These are phyloP conservation scores for Brienomyrus brachyistius DNA, from an alignment of 2,113 vertebrate genomes.

Conservation along the genomic window DNA sequence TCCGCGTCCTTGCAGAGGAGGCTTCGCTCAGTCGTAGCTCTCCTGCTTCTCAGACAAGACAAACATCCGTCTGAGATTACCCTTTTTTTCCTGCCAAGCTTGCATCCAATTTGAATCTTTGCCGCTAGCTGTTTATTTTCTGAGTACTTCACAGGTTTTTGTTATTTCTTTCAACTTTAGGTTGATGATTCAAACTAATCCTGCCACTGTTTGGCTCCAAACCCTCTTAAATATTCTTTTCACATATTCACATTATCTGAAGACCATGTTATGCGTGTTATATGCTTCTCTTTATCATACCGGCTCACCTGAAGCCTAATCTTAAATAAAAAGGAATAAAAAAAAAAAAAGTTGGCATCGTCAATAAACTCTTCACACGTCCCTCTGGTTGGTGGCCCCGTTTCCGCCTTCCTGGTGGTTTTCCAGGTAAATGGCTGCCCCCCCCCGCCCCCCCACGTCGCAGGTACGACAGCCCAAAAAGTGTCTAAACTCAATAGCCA, in stretches of 20 bases:
- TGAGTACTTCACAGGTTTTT: slow-evolving; percentile 28
- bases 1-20: slow-evolving; percentile 25
- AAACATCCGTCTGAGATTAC: slow-evolving; percentile 27
- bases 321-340: neutral
- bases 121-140: slow-evolving; percentile 37
- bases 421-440: slow-evolving; percentile 14
- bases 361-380: neutral
- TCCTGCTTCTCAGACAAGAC: slow-evolving; percentile 28
- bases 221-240: slow-evolving; percentile 4
- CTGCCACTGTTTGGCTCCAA: neutral
- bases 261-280: neutral
- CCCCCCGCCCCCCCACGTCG: slow-evolving; percentile 3
- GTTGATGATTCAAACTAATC: slow-evolving; percentile 5
- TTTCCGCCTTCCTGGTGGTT: neutral
- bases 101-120: slow-evolving; percentile 41
- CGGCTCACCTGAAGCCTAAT: neutral
- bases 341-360: neutral
- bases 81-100: slow-evolving; percentile 23
- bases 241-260: neutral
- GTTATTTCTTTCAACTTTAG: slow-evolving; percentile 19
- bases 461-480: neutral
- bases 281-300: slow-evolving; percentile 4
- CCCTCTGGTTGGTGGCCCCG: slow-evolving; percentile 2
- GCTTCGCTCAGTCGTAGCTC: slow-evolving; percentile 25
- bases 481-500: neutral